phyloP scores from a whole-genome alignment of 2,113 vertebrate genomes.

The Eupsittula cactorum region DNA sequence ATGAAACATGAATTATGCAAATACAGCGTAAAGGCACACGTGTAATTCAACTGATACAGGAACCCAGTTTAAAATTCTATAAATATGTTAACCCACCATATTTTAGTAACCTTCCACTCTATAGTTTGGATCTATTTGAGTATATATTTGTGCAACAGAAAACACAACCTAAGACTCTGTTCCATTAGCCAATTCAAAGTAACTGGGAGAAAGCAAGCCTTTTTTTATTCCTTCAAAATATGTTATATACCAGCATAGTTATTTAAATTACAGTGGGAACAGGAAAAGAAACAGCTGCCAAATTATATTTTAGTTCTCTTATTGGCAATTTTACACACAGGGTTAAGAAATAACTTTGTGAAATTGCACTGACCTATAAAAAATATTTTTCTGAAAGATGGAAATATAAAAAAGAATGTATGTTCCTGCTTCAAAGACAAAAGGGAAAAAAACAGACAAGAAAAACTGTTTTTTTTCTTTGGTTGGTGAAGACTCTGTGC shows the following conservation, averaged over 20 bases:
- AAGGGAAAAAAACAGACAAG: not conserved
- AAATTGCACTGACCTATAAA: not conserved
- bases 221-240: not conserved
- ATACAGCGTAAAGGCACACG: not conserved
- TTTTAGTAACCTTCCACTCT: not conserved
- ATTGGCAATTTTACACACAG: not conserved
- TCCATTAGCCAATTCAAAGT: not conserved
- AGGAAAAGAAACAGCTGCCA: not conserved
- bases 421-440: not conserved
- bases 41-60: not conserved
- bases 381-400: not conserved
- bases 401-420: not conserved
- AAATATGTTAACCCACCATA: not conserved
- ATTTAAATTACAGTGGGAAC: not conserved
- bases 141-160: not conserved
- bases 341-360: not conserved
- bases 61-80: not conserved
- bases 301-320: not conserved
- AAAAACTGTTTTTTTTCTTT: not conserved
- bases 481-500: not conserved
- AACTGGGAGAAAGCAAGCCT: not conserved
- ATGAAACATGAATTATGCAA: not conserved
- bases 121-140: not conserved
- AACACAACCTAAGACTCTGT: not conserved
- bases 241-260: not conserved